Evolutionary conservation across 2,113 vertebrate genomes (phyloP).

Genomic region (Balaenoptera acutorostrata): DNA sequence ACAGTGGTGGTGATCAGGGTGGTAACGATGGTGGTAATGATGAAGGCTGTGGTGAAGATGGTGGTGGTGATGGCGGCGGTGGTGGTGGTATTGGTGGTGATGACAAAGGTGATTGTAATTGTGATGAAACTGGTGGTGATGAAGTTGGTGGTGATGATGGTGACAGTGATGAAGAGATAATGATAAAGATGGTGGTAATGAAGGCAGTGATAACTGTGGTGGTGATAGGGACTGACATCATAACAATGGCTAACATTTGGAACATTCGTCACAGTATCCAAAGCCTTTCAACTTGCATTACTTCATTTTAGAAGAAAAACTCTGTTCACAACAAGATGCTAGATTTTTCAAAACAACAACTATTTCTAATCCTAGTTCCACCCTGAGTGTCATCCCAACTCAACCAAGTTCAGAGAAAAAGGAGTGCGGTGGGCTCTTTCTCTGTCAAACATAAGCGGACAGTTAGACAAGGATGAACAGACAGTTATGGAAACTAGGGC

Average conservation of each 20-base stretch:
- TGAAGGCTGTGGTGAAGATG: neutral
- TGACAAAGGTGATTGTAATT: rapidly evolving
- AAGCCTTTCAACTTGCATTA: neutral
- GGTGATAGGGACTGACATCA: neutral
- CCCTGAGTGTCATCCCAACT: neutral
- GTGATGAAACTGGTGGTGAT: neutral
- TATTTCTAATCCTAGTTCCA: neutral
- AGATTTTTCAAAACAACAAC: neutral
- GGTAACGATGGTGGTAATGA: rapidly evolving
- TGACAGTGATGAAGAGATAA: too few relatives aligned
- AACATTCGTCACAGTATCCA: neutral
- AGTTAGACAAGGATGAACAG: neutral
- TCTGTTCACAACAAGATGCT: neutral
- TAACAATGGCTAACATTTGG: too few relatives aligned
- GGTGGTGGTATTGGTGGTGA: neutral
- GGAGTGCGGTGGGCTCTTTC: neutral
- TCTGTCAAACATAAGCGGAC: neutral
- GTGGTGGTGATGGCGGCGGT: neutral
- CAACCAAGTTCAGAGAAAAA: neutral
- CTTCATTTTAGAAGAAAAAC: neutral
- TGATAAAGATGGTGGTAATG: neutral
- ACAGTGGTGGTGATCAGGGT: too few relatives aligned
- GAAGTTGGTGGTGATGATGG: neutral
- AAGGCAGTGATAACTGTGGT: too few relatives aligned
- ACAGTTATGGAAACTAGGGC: neutral